A percentile compares a stretch with the other conserved stretches of the same genome.
phyloP scores from a whole-genome alignment of 2,113 vertebrate species.

The Elephantulus edwardii region DNA sequence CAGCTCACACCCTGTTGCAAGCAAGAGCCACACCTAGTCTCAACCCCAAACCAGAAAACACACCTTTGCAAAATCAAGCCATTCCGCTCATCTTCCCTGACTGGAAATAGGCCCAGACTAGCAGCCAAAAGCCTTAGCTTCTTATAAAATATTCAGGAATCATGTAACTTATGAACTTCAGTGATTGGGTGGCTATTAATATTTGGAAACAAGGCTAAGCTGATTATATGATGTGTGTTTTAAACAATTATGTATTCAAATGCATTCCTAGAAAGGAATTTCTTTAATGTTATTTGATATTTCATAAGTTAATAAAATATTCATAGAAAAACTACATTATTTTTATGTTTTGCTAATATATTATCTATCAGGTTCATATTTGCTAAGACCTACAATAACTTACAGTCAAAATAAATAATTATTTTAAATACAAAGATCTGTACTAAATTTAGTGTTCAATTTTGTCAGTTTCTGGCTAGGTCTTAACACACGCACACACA shows the following conservation, averaged over 20 bases:
- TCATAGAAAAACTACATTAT: not conserved
- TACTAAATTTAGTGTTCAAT: not conserved
- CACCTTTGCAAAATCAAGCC: no score
- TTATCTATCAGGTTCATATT: not conserved
- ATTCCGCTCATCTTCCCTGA: no score
- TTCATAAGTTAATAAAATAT: not conserved
- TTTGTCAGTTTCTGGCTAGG: not conserved
- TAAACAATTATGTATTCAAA: not conserved
- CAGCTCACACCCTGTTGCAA: no score
- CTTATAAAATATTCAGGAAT: not conserved
- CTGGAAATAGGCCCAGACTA: no score
- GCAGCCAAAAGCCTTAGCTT: no score
- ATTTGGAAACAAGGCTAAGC: not conserved
- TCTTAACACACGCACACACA: not conserved
- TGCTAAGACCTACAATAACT: not conserved
- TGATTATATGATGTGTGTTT: not conserved
- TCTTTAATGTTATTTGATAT: not conserved
- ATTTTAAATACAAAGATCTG: not conserved
- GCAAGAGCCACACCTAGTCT: no score
- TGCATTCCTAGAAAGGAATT: not conserved
- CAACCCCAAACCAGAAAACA: no score
- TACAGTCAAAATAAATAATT: not conserved
- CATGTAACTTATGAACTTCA: not conserved
- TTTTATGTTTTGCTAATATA: not conserved
- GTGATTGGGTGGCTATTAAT: not conserved